Conservation (phyloP, 2,113 vertebrate species). For the Anhinga rufa region DNA sequence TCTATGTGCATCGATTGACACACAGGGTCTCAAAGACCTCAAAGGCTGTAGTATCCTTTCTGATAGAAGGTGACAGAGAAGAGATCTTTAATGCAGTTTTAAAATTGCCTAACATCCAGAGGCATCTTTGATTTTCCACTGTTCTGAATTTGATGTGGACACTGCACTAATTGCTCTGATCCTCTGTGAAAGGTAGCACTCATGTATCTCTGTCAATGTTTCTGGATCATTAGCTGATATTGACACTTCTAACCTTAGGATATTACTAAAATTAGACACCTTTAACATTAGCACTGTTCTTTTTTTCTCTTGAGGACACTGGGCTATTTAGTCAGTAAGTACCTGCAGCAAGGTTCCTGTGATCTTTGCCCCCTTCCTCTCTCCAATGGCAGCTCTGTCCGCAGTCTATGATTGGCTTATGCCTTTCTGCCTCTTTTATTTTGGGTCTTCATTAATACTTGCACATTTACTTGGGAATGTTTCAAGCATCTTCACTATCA, state of each 20-base stretch:
- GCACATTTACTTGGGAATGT: background rate
- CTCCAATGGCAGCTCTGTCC: background rate
- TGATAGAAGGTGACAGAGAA: background rate
- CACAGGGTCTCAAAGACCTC: background rate
- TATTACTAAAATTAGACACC: background rate
- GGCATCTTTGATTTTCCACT: background rate
- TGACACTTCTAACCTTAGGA: background rate
- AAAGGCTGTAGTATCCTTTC: background rate
- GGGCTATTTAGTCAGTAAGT: background rate
- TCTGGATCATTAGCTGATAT: conserved; percentile 7
- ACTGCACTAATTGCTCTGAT: conserved; percentile 28
- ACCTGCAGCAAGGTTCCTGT: background rate
- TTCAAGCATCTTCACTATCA: background rate
- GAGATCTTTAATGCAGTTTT: background rate
- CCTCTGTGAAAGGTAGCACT: background rate
- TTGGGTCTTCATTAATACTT: background rate
- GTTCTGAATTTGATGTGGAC: background rate
- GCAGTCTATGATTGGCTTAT: fast-evolving
- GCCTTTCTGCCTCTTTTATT: background rate
- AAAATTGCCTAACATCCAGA: background rate
- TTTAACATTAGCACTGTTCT: background rate
- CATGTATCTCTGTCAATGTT: background rate
- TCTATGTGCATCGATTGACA: background rate
- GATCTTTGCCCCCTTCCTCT: background rate
- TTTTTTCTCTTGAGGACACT: background rate